Conservation (phyloP, 2,888 invertebrate species). For the Tinea pellionella region DNA sequence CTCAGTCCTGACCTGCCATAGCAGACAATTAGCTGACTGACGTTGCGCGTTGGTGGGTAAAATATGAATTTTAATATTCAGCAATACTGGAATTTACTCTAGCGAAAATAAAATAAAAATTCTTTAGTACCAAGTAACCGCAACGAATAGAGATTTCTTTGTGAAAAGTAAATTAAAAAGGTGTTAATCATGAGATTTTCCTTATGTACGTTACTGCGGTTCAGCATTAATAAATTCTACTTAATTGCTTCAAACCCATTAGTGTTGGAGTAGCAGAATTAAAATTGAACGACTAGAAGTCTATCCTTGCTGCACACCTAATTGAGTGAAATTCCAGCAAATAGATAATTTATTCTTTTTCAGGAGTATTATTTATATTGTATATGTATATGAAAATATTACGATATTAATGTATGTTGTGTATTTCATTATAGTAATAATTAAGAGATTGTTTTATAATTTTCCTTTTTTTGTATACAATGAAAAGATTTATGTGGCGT, state of each 20-base stretch:
- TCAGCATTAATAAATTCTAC: neutral
- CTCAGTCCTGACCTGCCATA: neutral
- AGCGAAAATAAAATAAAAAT: neutral
- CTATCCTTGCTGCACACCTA: neutral
- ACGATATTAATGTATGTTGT: too few relatives aligned
- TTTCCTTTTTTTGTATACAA: too few relatives aligned
- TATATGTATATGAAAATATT: too few relatives aligned
- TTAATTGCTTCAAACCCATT: neutral
- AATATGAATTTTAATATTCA: neutral
- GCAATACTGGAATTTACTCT: neutral
- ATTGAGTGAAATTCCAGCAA: neutral
- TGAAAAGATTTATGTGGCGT: constrained; percentile 49
- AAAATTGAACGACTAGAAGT: neutral
- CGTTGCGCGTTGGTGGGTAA: neutral
- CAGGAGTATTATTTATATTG: too few relatives aligned
- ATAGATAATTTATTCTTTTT: neutral
- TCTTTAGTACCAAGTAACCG: neutral
- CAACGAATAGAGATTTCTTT: neutral
- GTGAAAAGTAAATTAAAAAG: neutral
- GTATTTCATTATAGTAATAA: too few relatives aligned
- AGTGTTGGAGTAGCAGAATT: neutral
- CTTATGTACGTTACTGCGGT: neutral
- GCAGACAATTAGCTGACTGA: neutral
- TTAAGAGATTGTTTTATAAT: too few relatives aligned
- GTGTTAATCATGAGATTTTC: neutral